phyloP scores from a whole-genome alignment of 2,888 invertebrate genomes.

The Halocaridina rubra region DNA sequence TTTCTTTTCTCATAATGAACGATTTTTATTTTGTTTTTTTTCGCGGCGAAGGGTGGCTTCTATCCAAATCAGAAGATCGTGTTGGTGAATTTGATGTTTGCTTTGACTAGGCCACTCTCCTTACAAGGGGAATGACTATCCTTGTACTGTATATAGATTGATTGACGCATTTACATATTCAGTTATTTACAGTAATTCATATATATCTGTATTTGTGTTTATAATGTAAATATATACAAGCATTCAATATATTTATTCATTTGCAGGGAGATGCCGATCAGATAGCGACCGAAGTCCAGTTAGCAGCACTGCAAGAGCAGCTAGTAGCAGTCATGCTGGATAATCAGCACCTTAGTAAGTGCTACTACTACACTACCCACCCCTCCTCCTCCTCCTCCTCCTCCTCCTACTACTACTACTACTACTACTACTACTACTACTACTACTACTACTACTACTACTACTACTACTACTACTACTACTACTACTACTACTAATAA shows the following conservation, averaged over 20 bases:
- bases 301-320: constrained; percentile 48
- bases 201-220: not conserved
- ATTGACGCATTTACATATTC: not conserved
- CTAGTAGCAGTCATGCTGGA: constrained; percentile 53
- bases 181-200: not conserved
- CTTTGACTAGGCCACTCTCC: too few relatives aligned
- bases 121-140: too few relatives aligned
- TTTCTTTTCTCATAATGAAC: too few relatives aligned
- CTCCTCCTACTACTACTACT: too few relatives aligned
- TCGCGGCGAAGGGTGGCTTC: too few relatives aligned
- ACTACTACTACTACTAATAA: too few relatives aligned
- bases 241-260: not conserved
- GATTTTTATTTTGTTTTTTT: too few relatives aligned
- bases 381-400: not conserved
- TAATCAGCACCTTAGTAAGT: constrained; percentile 51
- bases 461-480: too few relatives aligned
- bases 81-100: too few relatives aligned
- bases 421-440: too few relatives aligned
- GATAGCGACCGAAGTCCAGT: constrained; percentile 29
- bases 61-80: too few relatives aligned
- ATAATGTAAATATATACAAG: not conserved
- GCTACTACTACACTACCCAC: not conserved
- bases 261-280: constrained; percentile 34
- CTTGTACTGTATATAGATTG: not conserved
- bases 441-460: too few relatives aligned